Evolutionary conservation across 1,140 invertebrate species (phyloP).

Genomic region (Heliconius hewitsoni): DNA sequence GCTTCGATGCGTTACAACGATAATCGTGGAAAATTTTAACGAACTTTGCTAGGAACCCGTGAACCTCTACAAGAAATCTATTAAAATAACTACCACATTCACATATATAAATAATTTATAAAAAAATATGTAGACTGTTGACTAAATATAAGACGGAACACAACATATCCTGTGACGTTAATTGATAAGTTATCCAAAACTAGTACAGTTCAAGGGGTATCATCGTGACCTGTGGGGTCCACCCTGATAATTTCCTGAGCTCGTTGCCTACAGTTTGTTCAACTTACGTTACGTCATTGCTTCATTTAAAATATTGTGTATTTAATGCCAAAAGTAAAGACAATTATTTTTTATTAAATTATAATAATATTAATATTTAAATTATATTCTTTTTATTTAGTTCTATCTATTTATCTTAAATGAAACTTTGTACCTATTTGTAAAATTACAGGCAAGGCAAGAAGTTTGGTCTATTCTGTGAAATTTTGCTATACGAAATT

Average conservation of each 20-base stretch:
- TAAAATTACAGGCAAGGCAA: no score
- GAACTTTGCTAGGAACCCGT: slow-evolving; percentile 23
- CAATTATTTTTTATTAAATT: background rate
- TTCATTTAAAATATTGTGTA: slow-evolving; percentile 54
- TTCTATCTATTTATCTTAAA: no score
- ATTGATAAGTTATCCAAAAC: slow-evolving; percentile 75
- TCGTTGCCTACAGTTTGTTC: slow-evolving; percentile 69
- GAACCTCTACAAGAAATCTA: background rate
- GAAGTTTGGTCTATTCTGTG: no score
- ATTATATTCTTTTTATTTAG: no score
- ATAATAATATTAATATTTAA: background rate
- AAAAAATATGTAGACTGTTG: background rate
- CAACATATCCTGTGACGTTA: slow-evolving; percentile 60
- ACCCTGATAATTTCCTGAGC: slow-evolving; percentile 55
- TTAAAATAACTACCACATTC: background rate
- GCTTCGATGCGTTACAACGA: slow-evolving; percentile 57
- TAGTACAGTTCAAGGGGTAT: slow-evolving; percentile 73
- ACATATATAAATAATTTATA: background rate
- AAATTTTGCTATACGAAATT: no score
- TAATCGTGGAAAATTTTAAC: slow-evolving; percentile 58
- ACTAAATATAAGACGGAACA: background rate
- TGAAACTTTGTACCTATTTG: no score
- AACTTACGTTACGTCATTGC: slow-evolving; percentile 61
- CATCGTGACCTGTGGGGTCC: slow-evolving; percentile 49
- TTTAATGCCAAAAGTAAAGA: background rate